A percentile compares a stretch with the other conserved stretches of the same genome.
phyloP scores from a whole-genome alignment of 2,888 invertebrate genomes.

The Gibbula magus region DNA sequence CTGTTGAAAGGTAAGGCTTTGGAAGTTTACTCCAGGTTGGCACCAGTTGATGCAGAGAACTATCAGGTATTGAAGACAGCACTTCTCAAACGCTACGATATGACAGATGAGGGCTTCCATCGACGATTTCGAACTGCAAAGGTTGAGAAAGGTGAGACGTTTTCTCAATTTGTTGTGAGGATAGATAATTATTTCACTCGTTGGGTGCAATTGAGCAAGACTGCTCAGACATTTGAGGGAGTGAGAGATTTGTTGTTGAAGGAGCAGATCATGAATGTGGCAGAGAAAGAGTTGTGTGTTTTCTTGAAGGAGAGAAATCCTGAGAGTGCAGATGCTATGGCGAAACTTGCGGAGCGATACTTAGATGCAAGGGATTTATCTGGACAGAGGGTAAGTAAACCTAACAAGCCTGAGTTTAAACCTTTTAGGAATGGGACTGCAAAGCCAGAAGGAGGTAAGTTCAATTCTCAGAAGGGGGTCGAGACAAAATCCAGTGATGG shows the following conservation, averaged over 20 bases:
- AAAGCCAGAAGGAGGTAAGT: too few species aligned
- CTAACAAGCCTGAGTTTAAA: background rate
- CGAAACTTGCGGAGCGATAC: slow-evolving; percentile 29
- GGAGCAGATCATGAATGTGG: slow-evolving; percentile 27
- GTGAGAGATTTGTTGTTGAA: slow-evolving; percentile 29
- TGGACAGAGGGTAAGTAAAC: background rate
- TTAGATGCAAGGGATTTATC: background rate
- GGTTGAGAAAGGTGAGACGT: slow-evolving; percentile 33
- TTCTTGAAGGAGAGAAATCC: slow-evolving; percentile 38
- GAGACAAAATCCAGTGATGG: too few species aligned
- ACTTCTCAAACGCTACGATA: slow-evolving; percentile 31
- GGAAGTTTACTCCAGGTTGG: slow-evolving; percentile 31
- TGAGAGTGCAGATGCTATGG: slow-evolving; percentile 26
- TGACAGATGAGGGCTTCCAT: slow-evolving; percentile 34
- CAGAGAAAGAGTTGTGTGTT: slow-evolving; percentile 3
- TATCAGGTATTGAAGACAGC: slow-evolving; percentile 30
- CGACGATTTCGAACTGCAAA: slow-evolving; percentile 20
- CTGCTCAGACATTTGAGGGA: slow-evolving; percentile 14
- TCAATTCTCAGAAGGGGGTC: too few species aligned
- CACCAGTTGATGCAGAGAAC: slow-evolving; percentile 25
- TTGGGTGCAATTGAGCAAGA: slow-evolving; percentile 33
- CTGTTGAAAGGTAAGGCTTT: slow-evolving; percentile 34
- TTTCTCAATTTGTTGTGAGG: slow-evolving; percentile 27
- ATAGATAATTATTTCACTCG: slow-evolving; percentile 27
- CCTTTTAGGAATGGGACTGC: too few species aligned